A percentile compares a stretch with the other conserved stretches of the same genome.
These are phyloP conservation scores for Philantomba maxwellii DNA, from an alignment of 2,113 vertebrate genomes.

Conservation along the genomic window DNA sequence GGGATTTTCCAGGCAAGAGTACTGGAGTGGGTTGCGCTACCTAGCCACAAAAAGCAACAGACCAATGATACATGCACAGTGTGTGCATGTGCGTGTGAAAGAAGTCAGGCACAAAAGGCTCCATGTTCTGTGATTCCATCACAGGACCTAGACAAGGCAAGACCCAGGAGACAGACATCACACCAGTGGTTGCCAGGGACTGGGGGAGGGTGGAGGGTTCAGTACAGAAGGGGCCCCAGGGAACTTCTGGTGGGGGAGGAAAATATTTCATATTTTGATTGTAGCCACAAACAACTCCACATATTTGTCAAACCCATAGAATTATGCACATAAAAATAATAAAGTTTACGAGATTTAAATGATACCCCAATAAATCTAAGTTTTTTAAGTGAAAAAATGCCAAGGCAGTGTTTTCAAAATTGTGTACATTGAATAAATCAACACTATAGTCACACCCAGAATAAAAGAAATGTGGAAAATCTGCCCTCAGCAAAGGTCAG, in stretches of 20 bases:
- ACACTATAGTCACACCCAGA: background rate
- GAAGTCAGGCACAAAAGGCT: background rate
- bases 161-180: too few species aligned
- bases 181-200: background rate
- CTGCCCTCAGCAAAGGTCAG: background rate
- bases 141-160: background rate
- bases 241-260: background rate
- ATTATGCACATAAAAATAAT: background rate
- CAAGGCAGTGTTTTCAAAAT: background rate
- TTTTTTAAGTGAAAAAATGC: background rate
- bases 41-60: background rate
- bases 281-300: background rate
- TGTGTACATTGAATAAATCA: background rate
- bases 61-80: accelerated
- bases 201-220: background rate
- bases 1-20: too few species aligned
- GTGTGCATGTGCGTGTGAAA: background rate
- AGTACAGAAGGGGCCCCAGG: background rate
- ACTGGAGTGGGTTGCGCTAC: background rate
- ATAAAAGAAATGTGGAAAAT: background rate
- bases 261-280: background rate
- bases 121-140: background rate
- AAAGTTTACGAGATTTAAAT: background rate
- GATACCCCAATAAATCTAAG: background rate
- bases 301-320: background rate